Percentiles rank a stretch among this genome's conserved stretches.
Evolutionary conservation across 1,140 invertebrate species (phyloP).

Genomic region (Heliconius hewitsoni): DNA sequence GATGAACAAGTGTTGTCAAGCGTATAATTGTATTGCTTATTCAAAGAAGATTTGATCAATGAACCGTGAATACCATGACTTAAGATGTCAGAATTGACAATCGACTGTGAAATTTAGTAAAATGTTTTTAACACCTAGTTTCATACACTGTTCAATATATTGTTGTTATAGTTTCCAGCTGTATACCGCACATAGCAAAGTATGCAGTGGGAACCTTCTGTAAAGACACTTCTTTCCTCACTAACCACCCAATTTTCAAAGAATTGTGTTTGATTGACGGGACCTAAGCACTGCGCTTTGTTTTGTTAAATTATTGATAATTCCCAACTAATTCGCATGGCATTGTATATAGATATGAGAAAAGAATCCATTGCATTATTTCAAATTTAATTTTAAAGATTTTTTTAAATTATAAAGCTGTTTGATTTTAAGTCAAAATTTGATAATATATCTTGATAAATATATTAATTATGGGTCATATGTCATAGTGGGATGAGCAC

Average conservation of each 20-base stretch:
- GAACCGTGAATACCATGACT: background rate
- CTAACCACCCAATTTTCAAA: background rate
- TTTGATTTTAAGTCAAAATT: no score
- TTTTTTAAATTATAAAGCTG: no score
- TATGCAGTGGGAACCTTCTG: background rate
- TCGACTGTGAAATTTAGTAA: background rate
- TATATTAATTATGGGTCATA: no score
- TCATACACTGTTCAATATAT: background rate
- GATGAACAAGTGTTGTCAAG: background rate
- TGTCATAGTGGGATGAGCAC: background rate
- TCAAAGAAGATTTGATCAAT: conserved; percentile 7
- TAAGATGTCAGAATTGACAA: background rate
- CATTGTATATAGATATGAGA: background rate
- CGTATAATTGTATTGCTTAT: background rate
- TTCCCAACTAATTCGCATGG: no score
- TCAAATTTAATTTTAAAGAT: no score
- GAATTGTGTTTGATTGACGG: no score
- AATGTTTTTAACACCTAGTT: background rate
- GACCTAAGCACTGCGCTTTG: no score
- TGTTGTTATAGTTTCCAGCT: background rate
- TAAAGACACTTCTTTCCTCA: background rate
- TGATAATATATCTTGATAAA: background rate
- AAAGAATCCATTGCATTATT: no score
- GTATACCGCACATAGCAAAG: background rate
- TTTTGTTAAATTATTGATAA: no score